A percentile compares a stretch with the other conserved stretches of the same genome.
Evolutionary conservation across 2,888 invertebrate species (phyloP).

Genomic region (Xanthostigma xanthostigma): DNA sequence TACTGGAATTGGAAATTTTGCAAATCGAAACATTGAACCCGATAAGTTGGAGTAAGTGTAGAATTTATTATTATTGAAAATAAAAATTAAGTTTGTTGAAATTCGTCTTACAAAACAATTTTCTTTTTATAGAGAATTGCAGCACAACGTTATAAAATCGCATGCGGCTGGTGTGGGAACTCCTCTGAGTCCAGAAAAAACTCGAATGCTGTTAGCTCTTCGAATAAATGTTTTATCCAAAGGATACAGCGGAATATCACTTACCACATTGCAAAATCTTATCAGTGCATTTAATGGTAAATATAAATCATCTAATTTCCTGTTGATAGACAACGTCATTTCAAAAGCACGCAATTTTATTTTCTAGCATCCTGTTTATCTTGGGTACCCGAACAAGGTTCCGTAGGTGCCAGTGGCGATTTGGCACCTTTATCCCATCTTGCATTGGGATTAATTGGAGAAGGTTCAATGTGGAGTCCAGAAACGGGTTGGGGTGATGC

Average conservation of each 20-base stretch:
- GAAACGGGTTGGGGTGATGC: slow-evolving; percentile 45
- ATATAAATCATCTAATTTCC: slow-evolving; percentile 6
- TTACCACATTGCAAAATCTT: slow-evolving; percentile 36
- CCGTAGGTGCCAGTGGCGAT: slow-evolving; percentile 52
- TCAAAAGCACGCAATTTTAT: not conserved
- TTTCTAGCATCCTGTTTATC: slow-evolving; percentile 41
- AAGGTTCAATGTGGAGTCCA: slow-evolving; percentile 52
- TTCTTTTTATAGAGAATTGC: slow-evolving; percentile 32
- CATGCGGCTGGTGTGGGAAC: slow-evolving; percentile 49
- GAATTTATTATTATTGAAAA: not conserved
- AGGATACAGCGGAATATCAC: slow-evolving; percentile 47
- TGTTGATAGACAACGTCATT: too few species aligned
- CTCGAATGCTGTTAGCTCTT: slow-evolving; percentile 44
- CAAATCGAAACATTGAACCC: slow-evolving; percentile 35
- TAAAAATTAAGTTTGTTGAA: not conserved
- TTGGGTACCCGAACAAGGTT: slow-evolving; percentile 51
- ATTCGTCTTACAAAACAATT: not conserved
- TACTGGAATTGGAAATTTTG: slow-evolving; percentile 53
- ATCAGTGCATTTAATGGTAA: slow-evolving; percentile 49
- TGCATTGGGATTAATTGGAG: slow-evolving; percentile 47
- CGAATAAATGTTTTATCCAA: slow-evolving; percentile 52
- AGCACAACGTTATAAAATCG: slow-evolving; percentile 46
- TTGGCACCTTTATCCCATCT: slow-evolving; percentile 48
- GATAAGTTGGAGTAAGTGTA: slow-evolving; percentile 36
- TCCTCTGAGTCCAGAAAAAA: slow-evolving; percentile 39